Evolutionary conservation across 2,113 vertebrate genomes (phyloP), one percentile per base, ranked within the genome.

Genomic region (Pteronura brasiliensis): DNA sequence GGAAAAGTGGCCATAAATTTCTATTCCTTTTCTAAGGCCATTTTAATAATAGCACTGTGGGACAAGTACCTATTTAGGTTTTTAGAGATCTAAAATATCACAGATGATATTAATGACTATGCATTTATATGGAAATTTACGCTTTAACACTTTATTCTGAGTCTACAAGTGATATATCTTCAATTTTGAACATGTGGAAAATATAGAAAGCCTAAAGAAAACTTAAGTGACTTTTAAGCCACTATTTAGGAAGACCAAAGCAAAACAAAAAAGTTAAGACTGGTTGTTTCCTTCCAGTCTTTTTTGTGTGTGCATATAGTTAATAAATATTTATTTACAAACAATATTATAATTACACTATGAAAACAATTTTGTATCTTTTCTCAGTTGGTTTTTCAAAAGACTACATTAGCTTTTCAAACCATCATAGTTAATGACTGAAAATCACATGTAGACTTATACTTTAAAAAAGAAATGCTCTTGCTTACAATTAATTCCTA

Each of bases 1-100:
- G 90, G 96, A 98, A 97, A 97, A 98, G 90, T 82, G 71, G 87
- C 71, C 95, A 98, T 98, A 98, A 97, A 98, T 97, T 98, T 98
- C 97, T 81, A 94, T 85, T 97, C 84, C 87, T 97, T 96, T 95
- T 95, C 96, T 92, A 95, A 93, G 77, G 77, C 92, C 96, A 98
- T 92, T 98, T 97, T 98, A 96, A 97, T 97, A 97, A 97, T 39
- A 69, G 59, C 84, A 88, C 63, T 93, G 34, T 93, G 90, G 92
- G 88, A 94, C 86, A 98, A 95, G 74, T 89, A 93, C 96, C 87
- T 93, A 31, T 93, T 69, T 74, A 65, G 42, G 74, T 47, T 29
- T 77, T 47, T 31, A 95, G 84, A 96, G 80, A 95, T 39, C 74
- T 97, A 95, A 96, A 97, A 87, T 90, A 86, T 20, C 82, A 86